Base-by-base conservation (phyloP, 1,140 invertebrate genomes). In the Papilio helenus region DNA sequence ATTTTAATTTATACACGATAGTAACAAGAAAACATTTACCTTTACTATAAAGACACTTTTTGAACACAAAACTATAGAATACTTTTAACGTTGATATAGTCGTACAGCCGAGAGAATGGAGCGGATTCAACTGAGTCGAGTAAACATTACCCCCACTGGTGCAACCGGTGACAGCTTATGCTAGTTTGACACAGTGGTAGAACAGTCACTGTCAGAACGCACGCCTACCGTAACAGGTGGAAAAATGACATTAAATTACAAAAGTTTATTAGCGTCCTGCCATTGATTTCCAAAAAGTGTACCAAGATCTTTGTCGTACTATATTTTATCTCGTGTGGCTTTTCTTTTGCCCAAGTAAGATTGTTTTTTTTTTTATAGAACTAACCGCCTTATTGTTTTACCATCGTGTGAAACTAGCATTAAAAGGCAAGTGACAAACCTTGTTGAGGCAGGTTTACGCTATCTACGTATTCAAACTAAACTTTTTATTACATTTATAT, bases 111-210 rank as follows among this genome's bases (percentile, higher is more conserved):
- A 68, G 26, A 34, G 23, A 29, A 68, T 26, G 61, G 61, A 68
- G 61, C 61, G 26, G 16, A 16, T 16, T 12, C 23, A 29, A 68
- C 61, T 68, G 61, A 29, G 23, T 14, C 61, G 61, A 20, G 26
- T 68, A 68, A 68, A 68, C 61, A 68, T 68, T 68, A 1, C 61
- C 61, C 26, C 26, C 23, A 68, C 61, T 68, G 26, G 26, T 68
- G 3, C 14, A 16, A 68, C 61, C 61, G 61, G 23, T 68, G 61
- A 68, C 61, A 29, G 23, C 26, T 68, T 68, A 55, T 20, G 51
- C 51, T 55, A 55, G 51, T n/a, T 55, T 20, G n/a, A 55, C 51
- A 55, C 51, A 18, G 23, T 10, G 9, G 23, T 10, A 14, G 61
- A 14, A 16, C 26, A 7, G 55, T 61, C 51, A 23, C 8, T 20